A percentile compares a stretch with the other conserved stretches of the same genome.
Conservation (phyloP, 23 tunicate species). For the Aplidium turbinatum region DNA sequence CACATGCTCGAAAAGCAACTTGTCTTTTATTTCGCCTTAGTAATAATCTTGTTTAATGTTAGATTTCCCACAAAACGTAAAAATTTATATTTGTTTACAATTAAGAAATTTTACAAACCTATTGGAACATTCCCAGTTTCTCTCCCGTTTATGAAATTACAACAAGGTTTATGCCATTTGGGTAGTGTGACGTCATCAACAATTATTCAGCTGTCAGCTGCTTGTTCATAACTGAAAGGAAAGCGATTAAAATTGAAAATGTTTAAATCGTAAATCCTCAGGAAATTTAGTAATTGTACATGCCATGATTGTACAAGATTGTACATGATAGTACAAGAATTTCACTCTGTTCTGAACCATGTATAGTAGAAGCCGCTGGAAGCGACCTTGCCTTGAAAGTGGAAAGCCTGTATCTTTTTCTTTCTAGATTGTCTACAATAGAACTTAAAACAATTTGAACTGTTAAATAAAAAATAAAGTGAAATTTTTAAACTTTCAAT, state of each 20-base stretch:
- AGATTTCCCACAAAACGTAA: too few relatives aligned
- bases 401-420: conserved; percentile 31
- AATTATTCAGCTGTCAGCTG: conserved; percentile 30
- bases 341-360: conserved; percentile 50
- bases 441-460: background rate
- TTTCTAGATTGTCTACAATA: conserved; percentile 13
- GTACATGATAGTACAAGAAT: conserved; percentile 34
- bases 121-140: conserved; percentile 42
- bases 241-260: background rate
- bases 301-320: background rate
- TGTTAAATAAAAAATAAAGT: background rate
- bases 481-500: background rate
- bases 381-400: conserved; percentile 30
- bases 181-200: conserved; percentile 37
- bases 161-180: conserved; percentile 41
- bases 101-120: too few relatives aligned
- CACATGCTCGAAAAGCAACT: too few relatives aligned
- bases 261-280: background rate
- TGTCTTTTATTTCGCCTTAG: too few relatives aligned
- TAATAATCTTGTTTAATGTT: too few relatives aligned
- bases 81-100: too few relatives aligned
- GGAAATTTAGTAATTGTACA: background rate
- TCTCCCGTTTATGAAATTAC: conserved; percentile 42
- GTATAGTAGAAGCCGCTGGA: conserved; percentile 44
- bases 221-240: conserved; percentile 36